phyloP scores from a whole-genome alignment of 2,888 invertebrate species.

The Cacoxenus indagator region DNA sequence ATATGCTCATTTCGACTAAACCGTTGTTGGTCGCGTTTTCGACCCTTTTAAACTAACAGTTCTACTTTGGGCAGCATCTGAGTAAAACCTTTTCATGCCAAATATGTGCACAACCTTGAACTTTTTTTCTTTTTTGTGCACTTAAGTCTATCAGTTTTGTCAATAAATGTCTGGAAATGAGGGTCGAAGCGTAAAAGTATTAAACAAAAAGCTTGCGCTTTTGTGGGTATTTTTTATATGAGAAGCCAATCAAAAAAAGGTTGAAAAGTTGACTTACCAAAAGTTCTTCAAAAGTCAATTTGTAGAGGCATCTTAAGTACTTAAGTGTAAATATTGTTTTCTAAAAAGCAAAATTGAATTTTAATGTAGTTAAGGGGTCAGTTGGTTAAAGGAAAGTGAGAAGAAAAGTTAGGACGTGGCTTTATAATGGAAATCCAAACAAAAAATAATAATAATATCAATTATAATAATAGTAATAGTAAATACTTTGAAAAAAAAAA shows the following conservation, averaged over 20 bases:
- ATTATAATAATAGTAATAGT: no score
- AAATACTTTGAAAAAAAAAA: no score
- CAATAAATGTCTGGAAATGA: conserved; percentile 2
- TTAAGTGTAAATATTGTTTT: no score
- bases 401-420: no score
- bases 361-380: no score
- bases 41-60: background rate
- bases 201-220: background rate
- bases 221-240: background rate
- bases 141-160: background rate
- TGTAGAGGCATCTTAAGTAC: no score
- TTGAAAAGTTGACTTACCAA: background rate
- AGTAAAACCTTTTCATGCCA: background rate
- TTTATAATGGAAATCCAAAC: no score
- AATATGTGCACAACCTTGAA: background rate
- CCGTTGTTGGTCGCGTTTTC: background rate
- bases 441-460: no score
- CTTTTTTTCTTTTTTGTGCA: background rate
- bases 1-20: background rate
- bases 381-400: no score
- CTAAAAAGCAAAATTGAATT: no score
- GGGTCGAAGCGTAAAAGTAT: background rate
- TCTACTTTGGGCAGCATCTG: background rate
- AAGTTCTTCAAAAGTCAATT: no score
- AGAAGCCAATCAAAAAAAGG: background rate